Evolutionary conservation across 92 coral and sea anemone species (phyloP).

Genomic region (Zoanthus gigantus): DNA sequence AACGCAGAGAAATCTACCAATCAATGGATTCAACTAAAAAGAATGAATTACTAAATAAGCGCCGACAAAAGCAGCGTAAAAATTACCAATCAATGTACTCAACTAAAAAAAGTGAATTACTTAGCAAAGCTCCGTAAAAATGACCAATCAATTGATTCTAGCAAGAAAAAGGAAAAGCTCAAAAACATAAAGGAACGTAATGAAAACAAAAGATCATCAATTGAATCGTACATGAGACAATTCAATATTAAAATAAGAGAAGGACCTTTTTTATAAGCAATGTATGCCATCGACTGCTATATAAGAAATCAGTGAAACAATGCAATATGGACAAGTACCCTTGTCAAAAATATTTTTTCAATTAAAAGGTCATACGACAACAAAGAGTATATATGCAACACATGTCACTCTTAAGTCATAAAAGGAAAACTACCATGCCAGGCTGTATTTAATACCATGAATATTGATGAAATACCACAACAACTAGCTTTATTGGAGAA

Average conservation of each 20-base stretch:
- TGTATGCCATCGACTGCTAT: neutral
- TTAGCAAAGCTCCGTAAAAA: neutral
- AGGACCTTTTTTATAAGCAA: neutral
- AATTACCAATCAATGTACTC: slow-evolving; percentile 2
- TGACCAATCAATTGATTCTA: neutral
- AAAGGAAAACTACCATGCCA: neutral
- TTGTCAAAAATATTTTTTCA: slow-evolving; percentile 23
- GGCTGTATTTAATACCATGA: neutral
- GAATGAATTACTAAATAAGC: neutral
- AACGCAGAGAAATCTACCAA: too few relatives aligned
- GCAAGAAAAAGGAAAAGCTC: neutral
- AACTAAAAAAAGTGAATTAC: too few relatives aligned
- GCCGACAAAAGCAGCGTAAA: too few relatives aligned
- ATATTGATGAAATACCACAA: neutral
- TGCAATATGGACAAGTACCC: slow-evolving; percentile 36
- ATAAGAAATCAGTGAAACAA: neutral
- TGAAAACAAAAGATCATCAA: neutral
- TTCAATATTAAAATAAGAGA: neutral
- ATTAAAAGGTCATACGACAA: neutral
- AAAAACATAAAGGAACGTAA: slow-evolving; percentile 1
- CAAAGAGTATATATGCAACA: neutral
- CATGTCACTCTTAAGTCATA: neutral
- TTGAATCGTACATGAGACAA: slow-evolving; percentile 20
- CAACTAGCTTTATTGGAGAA: neutral
- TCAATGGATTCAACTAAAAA: slow-evolving; percentile 39